These are phyloP conservation scores for Mythimna lalbum DNA, from an alignment of 2,888 invertebrate genomes.

Conservation along the genomic window DNA sequence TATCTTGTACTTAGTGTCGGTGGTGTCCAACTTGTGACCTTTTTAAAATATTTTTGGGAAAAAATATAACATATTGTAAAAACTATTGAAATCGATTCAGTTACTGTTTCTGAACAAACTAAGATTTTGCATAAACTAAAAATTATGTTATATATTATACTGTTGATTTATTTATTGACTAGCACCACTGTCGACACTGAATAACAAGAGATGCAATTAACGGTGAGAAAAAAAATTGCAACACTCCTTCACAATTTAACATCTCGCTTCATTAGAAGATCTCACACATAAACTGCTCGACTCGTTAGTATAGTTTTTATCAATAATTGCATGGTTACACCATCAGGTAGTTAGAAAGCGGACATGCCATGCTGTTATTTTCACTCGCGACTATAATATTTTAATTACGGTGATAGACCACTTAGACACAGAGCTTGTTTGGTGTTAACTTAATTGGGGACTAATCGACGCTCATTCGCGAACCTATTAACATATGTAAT, in stretches of 20 bases:
- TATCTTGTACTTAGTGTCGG: no score
- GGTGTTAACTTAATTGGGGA: slow-evolving; percentile 55
- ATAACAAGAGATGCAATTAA: background rate
- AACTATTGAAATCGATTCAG: no score
- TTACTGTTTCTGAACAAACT: no score
- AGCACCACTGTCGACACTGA: no score
- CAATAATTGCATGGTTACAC: slow-evolving; percentile 67
- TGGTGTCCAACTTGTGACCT: no score
- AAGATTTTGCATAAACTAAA: no score
- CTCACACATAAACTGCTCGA: slow-evolving; percentile 7
- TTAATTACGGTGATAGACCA: slow-evolving; percentile 60
- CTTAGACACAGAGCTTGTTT: slow-evolving; percentile 51
- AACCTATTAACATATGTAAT: slow-evolving; percentile 55
- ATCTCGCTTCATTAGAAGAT: slow-evolving; percentile 29
- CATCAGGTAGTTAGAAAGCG: slow-evolving; percentile 70
- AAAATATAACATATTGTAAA: no score
- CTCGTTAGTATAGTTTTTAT: slow-evolving; percentile 61
- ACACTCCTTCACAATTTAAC: slow-evolving; percentile 5
- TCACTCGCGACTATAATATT: slow-evolving; percentile 56
- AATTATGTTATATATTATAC: no score
- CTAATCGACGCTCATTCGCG: slow-evolving; percentile 60
- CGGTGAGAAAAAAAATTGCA: background rate
- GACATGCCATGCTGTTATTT: slow-evolving; percentile 57
- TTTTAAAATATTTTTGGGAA: no score
- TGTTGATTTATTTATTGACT: no score